Percentiles rank a stretch among this genome's conserved stretches.
Conservation (phyloP, 2,797 vertebrate genomes). For the Sebastes minor region DNA sequence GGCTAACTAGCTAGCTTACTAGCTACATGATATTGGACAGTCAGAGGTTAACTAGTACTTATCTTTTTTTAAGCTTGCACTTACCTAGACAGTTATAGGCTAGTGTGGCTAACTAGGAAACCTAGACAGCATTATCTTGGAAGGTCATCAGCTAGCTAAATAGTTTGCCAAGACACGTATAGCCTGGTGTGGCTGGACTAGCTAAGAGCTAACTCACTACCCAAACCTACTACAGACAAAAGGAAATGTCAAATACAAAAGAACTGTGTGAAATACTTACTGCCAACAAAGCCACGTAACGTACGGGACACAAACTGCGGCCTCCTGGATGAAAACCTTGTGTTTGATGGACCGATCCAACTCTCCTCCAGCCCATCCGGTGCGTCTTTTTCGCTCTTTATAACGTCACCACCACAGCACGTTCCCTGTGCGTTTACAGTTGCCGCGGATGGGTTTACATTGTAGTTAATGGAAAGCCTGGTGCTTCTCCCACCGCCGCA, state of each 20-base stretch:
- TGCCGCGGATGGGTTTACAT: no score
- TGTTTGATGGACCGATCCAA: no score
- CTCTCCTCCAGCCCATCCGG: no score
- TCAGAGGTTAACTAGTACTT: not conserved
- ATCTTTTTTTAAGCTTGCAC: not conserved
- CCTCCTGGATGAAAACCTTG: no score
- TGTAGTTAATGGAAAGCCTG: no score
- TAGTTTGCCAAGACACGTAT: not conserved
- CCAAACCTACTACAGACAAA: not conserved
- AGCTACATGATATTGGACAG: not conserved
- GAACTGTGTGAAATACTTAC: no score
- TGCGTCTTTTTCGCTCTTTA: no score
- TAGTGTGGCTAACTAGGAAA: not conserved
- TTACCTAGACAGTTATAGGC: not conserved
- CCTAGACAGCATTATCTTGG: not conserved
- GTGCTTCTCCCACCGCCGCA: no score
- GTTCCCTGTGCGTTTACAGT: no score
- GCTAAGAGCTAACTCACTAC: not conserved
- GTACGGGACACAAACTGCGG: no score
- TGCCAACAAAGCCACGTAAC: no score
- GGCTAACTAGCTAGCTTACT: not conserved
- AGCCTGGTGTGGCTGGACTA: not conserved
- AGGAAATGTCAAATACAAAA: not conserved
- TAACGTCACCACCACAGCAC: no score
- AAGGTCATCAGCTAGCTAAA: not conserved